Conservation (phyloP, 2,797 vertebrate species). For the Sebastes ruberrimus region DNA sequence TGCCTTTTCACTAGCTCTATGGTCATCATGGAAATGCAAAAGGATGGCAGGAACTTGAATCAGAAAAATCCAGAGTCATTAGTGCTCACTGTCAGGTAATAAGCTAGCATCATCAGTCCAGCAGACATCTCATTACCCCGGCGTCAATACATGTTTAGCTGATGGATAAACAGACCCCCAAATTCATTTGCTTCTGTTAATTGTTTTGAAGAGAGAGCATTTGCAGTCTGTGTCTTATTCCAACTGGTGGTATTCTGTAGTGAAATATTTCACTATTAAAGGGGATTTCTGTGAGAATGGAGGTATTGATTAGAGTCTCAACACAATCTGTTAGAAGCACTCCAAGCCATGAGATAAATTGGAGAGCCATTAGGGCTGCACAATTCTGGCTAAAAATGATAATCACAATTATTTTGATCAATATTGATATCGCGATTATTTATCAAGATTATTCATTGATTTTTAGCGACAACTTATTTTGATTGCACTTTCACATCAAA, state of each 20-base stretch:
- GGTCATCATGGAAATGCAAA: background rate
- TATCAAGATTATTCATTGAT: too few relatives aligned
- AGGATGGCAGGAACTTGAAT: slow-evolving; percentile 19
- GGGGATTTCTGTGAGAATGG: background rate
- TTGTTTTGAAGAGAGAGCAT: slow-evolving; percentile 56
- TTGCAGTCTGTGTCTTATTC: slow-evolving; percentile 13
- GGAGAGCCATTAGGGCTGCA: slow-evolving; percentile 1
- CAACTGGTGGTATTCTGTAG: slow-evolving; percentile 14
- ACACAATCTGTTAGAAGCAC: background rate
- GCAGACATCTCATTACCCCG: slow-evolving; percentile 76
- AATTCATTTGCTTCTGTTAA: slow-evolving; percentile 61
- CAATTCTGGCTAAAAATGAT: too few relatives aligned
- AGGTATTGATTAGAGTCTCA: slow-evolving; percentile 8
- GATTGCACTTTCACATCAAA: too few relatives aligned
- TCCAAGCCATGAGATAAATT: slow-evolving; percentile 3
- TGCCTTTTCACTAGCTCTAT: background rate
- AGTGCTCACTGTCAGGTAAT: slow-evolving; percentile 55
- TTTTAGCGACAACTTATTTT: too few relatives aligned
- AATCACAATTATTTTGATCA: too few relatives aligned
- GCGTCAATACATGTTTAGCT: slow-evolving; percentile 74
- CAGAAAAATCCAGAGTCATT: slow-evolving; percentile 43
- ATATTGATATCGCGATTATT: too few relatives aligned
- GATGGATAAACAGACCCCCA: slow-evolving; percentile 66
- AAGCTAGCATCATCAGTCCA: slow-evolving; percentile 72
- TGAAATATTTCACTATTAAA: background rate